Evolutionary conservation across 1,140 invertebrate genomes (phyloP).

Genomic region (Telenomus remus): DNA sequence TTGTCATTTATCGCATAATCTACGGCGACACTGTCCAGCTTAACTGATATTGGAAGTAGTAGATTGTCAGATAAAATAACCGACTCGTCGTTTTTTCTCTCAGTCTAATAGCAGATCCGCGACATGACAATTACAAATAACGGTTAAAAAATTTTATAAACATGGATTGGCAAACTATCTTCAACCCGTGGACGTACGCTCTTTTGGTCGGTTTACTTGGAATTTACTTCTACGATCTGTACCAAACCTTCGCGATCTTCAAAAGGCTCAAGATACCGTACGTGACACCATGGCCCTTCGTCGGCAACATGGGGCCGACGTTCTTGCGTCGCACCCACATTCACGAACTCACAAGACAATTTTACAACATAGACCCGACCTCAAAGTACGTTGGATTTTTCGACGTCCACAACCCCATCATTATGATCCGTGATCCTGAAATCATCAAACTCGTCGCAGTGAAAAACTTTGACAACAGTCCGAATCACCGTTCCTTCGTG

Average conservation of each 20-base stretch:
- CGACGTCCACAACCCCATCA: conserved; percentile 54
- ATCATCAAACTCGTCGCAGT: conserved; percentile 72
- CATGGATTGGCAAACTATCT: too few relatives aligned
- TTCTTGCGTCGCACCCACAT: background rate
- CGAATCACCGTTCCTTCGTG: conserved; percentile 68
- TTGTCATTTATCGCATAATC: too few relatives aligned
- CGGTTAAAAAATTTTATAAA: too few relatives aligned
- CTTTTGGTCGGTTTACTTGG: too few relatives aligned
- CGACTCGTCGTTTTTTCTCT: too few relatives aligned
- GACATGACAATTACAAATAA: too few relatives aligned
- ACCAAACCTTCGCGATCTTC: background rate
- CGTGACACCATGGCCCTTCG: background rate
- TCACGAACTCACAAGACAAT: background rate
- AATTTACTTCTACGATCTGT: too few relatives aligned
- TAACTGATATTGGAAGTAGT: too few relatives aligned
- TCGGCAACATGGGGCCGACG: background rate
- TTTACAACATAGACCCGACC: background rate
- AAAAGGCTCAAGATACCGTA: background rate
- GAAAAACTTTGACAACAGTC: conserved; percentile 81
- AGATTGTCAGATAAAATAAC: too few relatives aligned
- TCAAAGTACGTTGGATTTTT: conserved; percentile 47
- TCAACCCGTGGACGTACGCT: too few relatives aligned
- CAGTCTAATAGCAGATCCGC: too few relatives aligned
- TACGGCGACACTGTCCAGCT: too few relatives aligned
- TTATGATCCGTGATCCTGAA: conserved; percentile 41